These are phyloP conservation scores for Danionella dracula DNA, from an alignment of 2,797 vertebrate species.

Conservation along the genomic window DNA sequence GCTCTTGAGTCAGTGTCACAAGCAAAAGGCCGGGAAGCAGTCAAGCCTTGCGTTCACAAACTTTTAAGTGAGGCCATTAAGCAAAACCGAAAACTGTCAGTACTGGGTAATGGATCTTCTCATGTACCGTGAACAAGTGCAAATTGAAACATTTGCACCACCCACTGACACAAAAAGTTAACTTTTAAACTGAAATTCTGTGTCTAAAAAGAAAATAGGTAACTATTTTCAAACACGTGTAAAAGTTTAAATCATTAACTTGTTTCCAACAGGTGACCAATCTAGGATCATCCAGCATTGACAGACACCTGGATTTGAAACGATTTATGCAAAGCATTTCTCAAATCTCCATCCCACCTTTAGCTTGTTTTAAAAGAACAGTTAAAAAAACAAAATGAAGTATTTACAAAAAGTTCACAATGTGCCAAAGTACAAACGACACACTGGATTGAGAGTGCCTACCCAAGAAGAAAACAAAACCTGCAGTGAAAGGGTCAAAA, in stretches of 20 bases:
- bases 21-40: slow-evolving; percentile 66
- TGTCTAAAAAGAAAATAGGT: too few species aligned
- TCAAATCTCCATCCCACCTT: slow-evolving; percentile 73
- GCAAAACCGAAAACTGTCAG: slow-evolving; percentile 49
- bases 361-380: slow-evolving; percentile 77
- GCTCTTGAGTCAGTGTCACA: slow-evolving; percentile 58
- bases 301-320: slow-evolving; percentile 78
- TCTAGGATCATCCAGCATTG: slow-evolving; percentile 42
- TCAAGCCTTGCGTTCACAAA: slow-evolving; percentile 51
- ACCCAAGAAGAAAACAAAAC: slow-evolving; percentile 56
- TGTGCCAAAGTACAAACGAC: slow-evolving; percentile 52
- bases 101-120: slow-evolving; percentile 53
- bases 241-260: too few species aligned
- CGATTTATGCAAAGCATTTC: slow-evolving; percentile 63
- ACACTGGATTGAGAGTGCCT: slow-evolving; percentile 59
- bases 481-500: too few species aligned
- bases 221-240: too few species aligned
- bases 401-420: slow-evolving; percentile 71
- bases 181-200: not conserved
- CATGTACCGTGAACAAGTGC: slow-evolving; percentile 37
- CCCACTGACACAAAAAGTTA: not conserved
- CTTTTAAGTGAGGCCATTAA: slow-evolving; percentile 49
- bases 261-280: too few species aligned
- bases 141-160: slow-evolving; percentile 25
- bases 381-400: slow-evolving; percentile 70